phyloP scores from a whole-genome alignment of 1,140 invertebrate species.

The Notospermus geniculatus region DNA sequence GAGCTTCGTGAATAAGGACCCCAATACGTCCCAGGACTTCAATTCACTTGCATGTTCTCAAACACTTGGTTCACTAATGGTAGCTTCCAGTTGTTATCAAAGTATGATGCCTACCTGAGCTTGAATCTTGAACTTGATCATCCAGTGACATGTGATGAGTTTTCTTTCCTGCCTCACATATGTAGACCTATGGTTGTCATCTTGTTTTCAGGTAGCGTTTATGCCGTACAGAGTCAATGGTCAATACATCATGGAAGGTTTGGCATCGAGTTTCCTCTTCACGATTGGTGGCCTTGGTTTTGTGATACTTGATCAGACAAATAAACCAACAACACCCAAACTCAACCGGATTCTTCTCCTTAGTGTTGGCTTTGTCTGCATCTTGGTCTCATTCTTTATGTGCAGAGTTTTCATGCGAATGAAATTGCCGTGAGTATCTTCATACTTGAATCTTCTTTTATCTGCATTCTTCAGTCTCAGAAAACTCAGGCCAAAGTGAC shows the following conservation, averaged over 20 bases:
- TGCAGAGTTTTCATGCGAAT: slow-evolving; percentile 99
- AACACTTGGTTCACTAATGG: no score
- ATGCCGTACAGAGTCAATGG: slow-evolving; percentile 98
- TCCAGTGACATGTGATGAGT: no score
- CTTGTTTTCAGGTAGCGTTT: slow-evolving; percentile 84
- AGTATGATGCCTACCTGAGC: no score
- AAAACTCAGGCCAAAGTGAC: no score
- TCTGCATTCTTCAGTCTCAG: no score
- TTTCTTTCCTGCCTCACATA: no score
- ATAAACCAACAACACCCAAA: slow-evolving; percentile 86
- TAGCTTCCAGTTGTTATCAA: no score
- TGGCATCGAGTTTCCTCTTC: slow-evolving; percentile 95
- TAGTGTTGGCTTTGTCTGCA: slow-evolving; percentile 87
- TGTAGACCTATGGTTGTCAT: no score
- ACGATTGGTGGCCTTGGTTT: slow-evolving; percentile 94
- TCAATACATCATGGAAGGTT: slow-evolving; percentile 98
- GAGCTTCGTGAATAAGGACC: no score
- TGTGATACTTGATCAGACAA: slow-evolving; percentile 92
- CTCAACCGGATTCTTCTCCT: slow-evolving; percentile 89
- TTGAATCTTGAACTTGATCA: no score
- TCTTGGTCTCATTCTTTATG: slow-evolving; percentile 91
- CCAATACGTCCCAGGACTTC: no score
- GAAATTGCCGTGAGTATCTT: slow-evolving; percentile 76
- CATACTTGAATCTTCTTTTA: background rate
- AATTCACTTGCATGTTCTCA: no score